Percentiles rank a stretch among this genome's conserved stretches.
phyloP scores from a whole-genome alignment of 2,888 invertebrate species.

The Platypus cylindrus region DNA sequence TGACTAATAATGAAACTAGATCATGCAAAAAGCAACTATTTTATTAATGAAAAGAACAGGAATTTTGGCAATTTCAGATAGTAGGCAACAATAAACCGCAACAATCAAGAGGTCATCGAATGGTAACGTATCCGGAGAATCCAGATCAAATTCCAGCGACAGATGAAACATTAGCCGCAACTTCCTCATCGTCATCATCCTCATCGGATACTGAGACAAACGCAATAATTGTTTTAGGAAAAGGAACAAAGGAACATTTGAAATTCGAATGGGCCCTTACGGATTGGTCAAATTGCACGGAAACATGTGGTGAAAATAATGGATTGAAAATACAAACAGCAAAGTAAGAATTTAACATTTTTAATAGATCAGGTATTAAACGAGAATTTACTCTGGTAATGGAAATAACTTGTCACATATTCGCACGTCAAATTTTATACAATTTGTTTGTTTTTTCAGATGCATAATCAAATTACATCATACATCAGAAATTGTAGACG shows the following conservation, averaged over 20 bases:
- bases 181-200: conserved; percentile 30
- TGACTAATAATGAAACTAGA: no score
- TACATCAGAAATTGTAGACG: conserved; percentile 46
- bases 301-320: conserved; percentile 65
- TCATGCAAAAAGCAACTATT: no score
- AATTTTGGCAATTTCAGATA: conserved; percentile 73
- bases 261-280: conserved; percentile 69
- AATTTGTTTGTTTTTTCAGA: no score
- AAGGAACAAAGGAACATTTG: conserved; percentile 36
- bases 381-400: no score
- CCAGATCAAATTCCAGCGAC: conserved; percentile 13
- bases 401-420: no score
- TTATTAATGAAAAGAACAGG: conserved; percentile 47
- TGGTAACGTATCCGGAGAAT: conserved; percentile 40
- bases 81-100: conserved; percentile 34
- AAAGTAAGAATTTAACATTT: conserved; percentile 63
- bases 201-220: conserved; percentile 34
- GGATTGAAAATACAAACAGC: conserved; percentile 60
- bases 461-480: conserved; percentile 35
- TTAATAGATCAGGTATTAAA: no score
- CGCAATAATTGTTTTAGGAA: conserved; percentile 30
- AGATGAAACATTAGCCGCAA: conserved; percentile 6
- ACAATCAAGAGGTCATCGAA: conserved; percentile 60
- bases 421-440: no score
- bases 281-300: conserved; percentile 78